Conservation (phyloP, 2,888 invertebrate genomes). For the Enoplolaimus lenunculus region DNA sequence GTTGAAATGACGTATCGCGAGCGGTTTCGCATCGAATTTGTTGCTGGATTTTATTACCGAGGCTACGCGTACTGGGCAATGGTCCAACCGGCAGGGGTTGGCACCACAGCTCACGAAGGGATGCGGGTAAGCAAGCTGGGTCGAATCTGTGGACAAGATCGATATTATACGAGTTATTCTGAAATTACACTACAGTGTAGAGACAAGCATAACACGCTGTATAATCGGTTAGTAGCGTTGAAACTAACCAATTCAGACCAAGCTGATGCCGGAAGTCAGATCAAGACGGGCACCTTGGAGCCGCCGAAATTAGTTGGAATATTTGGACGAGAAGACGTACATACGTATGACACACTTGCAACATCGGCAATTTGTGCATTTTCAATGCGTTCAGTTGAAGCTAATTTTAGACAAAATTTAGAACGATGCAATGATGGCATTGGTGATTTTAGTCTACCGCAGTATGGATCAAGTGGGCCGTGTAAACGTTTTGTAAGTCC, state of each 20-base stretch:
- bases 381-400: slow-evolving; percentile 39
- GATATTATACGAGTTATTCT: slow-evolving; percentile 42
- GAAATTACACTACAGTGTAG: slow-evolving; percentile 47
- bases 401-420: slow-evolving; percentile 43
- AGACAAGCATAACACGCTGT: slow-evolving; percentile 40
- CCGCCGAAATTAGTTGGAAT: background rate
- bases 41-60: slow-evolving; percentile 42
- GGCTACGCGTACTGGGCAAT: slow-evolving; percentile 44
- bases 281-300: background rate
- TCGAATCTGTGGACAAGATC: slow-evolving; percentile 43
- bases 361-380: slow-evolving; percentile 42
- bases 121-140: slow-evolving; percentile 39
- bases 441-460: slow-evolving; percentile 43
- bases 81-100: slow-evolving; percentile 33
- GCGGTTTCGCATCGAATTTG: slow-evolving; percentile 38
- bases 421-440: slow-evolving; percentile 42
- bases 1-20: slow-evolving; percentile 33
- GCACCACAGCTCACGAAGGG: slow-evolving; percentile 27
- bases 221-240: slow-evolving; percentile 45
- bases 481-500: slow-evolving; percentile 30
- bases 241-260: slow-evolving; percentile 36
- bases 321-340: slow-evolving; percentile 22
- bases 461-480: slow-evolving; percentile 39
- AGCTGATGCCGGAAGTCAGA: slow-evolving; percentile 28
- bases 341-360: slow-evolving; percentile 26